phyloP scores from a whole-genome alignment of 2,888 invertebrate genomes.

The Oligia latruncula region DNA sequence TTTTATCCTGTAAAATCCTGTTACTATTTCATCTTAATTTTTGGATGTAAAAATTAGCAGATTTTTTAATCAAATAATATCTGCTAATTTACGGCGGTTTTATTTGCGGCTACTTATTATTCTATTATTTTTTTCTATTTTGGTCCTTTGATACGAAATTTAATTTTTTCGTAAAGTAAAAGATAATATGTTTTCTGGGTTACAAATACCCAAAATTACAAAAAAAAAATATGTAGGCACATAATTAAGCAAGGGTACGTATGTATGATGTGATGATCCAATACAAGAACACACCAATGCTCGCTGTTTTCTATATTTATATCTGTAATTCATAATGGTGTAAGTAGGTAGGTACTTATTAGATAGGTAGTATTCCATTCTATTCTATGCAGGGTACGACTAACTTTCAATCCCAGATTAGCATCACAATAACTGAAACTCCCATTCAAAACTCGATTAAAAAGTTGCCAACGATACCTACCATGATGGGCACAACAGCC shows the following conservation, averaged over 20 bases:
- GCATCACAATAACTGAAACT: slow-evolving; percentile 30
- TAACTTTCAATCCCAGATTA: slow-evolving; percentile 32
- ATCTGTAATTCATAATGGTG: no score
- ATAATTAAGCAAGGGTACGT: no score
- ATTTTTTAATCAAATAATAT: no score
- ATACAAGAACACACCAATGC: background rate
- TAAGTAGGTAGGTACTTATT: background rate
- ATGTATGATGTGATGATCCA: background rate
- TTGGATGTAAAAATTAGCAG: background rate
- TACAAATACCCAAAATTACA: no score
- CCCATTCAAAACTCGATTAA: slow-evolving; percentile 46
- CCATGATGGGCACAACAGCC: slow-evolving; percentile 14
- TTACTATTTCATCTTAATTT: background rate
- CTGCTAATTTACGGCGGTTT: no score
- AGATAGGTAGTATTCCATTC: background rate
- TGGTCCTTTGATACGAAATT: background rate
- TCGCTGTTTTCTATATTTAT: no score
- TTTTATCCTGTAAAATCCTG: background rate
- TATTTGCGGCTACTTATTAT: background rate
- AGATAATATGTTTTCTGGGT: no score
- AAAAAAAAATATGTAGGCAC: no score
- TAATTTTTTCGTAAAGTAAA: background rate
- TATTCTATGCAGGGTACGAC: background rate
- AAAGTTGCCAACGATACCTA: slow-evolving; percentile 50
- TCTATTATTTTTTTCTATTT: background rate